phyloP scores from a whole-genome alignment of 1,140 invertebrate species.

The Papilio xuthus region DNA sequence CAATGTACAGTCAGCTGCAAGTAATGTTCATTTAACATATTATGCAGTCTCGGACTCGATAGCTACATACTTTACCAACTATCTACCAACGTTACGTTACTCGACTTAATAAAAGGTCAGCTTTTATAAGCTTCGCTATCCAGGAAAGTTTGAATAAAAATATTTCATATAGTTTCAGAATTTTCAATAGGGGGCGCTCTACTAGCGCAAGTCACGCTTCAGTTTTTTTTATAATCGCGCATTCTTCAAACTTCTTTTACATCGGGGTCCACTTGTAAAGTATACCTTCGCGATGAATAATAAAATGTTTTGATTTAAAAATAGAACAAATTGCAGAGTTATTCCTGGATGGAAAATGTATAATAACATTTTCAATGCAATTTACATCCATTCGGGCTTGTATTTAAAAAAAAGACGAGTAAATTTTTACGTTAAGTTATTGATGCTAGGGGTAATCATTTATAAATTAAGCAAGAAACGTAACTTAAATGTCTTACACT shows the following conservation, averaged over 20 bases:
- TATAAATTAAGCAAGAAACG: too few relatives aligned
- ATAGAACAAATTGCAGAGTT: not conserved
- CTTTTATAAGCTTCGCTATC: conserved; percentile 10
- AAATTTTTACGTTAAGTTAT: too few relatives aligned
- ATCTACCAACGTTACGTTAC: conserved; percentile 22
- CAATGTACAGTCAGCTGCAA: not conserved
- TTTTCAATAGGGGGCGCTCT: conserved; percentile 7
- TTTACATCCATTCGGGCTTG: not conserved
- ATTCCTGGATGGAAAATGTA: not conserved
- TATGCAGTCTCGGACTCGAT: not conserved
- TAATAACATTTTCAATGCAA: not conserved
- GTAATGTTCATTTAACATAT: not conserved
- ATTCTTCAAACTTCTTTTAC: conserved; percentile 17
- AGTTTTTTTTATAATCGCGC: conserved; percentile 20
- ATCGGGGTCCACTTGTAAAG: not conserved
- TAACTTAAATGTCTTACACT: too few relatives aligned
- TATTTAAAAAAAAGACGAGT: not conserved
- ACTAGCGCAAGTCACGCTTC: not conserved
- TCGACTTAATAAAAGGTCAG: conserved; percentile 22
- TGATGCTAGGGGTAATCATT: too few relatives aligned
- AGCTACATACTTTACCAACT: not conserved
- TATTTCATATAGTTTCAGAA: conserved; percentile 22
- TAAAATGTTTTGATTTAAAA: conserved; percentile 18
- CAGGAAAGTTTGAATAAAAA: not conserved
- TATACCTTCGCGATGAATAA: conserved; percentile 15